Evolutionary conservation across 1,140 invertebrate genomes (phyloP).

Genomic region (Bombyx mandarina): DNA sequence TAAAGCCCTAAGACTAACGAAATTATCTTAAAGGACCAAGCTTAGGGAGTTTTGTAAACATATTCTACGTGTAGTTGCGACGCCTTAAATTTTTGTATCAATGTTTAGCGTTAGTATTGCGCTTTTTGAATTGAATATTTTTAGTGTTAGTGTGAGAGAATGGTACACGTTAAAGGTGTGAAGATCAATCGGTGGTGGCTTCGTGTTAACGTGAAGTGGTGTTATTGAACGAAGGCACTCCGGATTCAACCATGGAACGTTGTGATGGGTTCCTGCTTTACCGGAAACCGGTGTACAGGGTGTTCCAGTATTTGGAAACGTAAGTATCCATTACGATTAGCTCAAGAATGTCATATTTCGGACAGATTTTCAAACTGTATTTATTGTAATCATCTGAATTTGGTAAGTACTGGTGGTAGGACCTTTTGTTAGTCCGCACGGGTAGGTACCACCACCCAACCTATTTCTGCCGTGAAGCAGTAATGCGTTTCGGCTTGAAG

Average conservation of each 20-base stretch:
- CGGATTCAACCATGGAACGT: slow-evolving; percentile 67
- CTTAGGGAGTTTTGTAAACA: slow-evolving; percentile 47
- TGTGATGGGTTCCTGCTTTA: slow-evolving; percentile 81
- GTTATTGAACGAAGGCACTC: slow-evolving; percentile 32
- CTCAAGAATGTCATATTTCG: no score
- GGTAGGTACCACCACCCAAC: no score
- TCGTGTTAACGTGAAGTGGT: slow-evolving; percentile 13
- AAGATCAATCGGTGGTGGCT: slow-evolving; percentile 15
- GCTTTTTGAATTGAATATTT: no score
- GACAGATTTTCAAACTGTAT: no score
- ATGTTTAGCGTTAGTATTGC: slow-evolving; percentile 27
- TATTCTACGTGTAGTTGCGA: slow-evolving; percentile 36
- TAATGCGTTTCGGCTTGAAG: no score
- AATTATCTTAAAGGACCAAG: slow-evolving; percentile 61
- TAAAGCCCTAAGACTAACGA: slow-evolving; percentile 47
- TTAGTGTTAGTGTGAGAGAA: slow-evolving; percentile 13
- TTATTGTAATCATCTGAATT: no score
- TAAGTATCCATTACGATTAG: slow-evolving; percentile 54
- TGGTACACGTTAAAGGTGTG: slow-evolving; percentile 9
- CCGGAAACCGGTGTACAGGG: slow-evolving; percentile 81
- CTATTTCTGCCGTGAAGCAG: no score
- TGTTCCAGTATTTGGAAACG: slow-evolving; percentile 84
- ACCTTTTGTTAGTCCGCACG: no score
- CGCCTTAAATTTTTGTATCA: slow-evolving; percentile 57
- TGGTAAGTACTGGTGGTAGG: no score